Evolutionary conservation across 2,888 invertebrate genomes (phyloP), one percentile per base, ranked within the genome.

Genomic region (Melanostoma mellinum): DNA sequence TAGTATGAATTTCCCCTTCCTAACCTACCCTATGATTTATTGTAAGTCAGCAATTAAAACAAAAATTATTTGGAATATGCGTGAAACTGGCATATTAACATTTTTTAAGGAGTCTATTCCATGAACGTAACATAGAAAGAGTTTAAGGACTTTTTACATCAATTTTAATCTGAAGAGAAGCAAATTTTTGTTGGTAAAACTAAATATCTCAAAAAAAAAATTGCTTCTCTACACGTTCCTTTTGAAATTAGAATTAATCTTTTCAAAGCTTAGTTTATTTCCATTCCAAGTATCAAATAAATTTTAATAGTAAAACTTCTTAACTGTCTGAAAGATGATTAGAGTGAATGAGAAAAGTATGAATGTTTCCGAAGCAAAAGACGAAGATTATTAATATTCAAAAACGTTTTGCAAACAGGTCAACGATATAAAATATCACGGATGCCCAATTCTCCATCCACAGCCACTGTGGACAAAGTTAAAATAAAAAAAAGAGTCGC

Each of bases 361-460:
- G 80, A 80, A 85, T 85, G 85, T 8, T 60, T 84, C 55, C 60
- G 76, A 85, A 80, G 73, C 72, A 80, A 85, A 85, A 85, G 76
- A 85, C 48, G 68, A 80, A 75, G 84, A 56, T 84, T 85, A 85
- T 85, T 85, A 85, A 85, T 85, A 71, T 76, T 74, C 76, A 84
- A 46, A 85, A 85, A 85, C 79, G 79, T 85, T 85, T 85, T 80
- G 79, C 79, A 79, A 84, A 85, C 85, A 85, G 85, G 85, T 86
- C 85, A 80, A 68, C 85, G 80, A 78, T 74, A 69, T 65, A 67
- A 69, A 60, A 77, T 74, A 71, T 69, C 80, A 76, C 33, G 76
- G 80, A 85, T 85, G 76, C 73, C 65, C 63, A 42, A 6, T 42
- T 8, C 42, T 20, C 10, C 75, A 76, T 76, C 80, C 85, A 85